Conservation (phyloP, 64 coral and sea anemone species). For the Stichodactyla mertensii region DNA sequence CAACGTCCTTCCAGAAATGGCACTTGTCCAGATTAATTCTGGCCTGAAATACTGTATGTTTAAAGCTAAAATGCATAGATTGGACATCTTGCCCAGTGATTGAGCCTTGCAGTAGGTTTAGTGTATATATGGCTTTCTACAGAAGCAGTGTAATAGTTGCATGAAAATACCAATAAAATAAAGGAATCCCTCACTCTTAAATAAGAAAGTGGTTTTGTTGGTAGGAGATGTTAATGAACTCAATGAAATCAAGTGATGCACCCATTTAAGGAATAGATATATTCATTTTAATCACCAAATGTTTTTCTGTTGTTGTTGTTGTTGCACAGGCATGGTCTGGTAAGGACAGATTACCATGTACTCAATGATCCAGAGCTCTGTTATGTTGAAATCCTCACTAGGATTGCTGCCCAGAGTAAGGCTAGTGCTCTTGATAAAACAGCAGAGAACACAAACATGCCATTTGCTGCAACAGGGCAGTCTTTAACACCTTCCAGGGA, state of each 20-base stretch:
- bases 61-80: too few relatives aligned
- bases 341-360: slow-evolving; percentile 80
- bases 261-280: background rate
- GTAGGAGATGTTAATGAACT: too few relatives aligned
- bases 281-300: background rate
- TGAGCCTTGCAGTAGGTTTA: too few relatives aligned
- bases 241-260: background rate
- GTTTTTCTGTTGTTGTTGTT: background rate
- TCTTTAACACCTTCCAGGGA: background rate
- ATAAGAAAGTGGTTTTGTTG: too few relatives aligned
- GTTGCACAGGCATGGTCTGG: slow-evolving; percentile 65
- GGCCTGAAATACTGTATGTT: too few relatives aligned
- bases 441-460: background rate
- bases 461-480: background rate
- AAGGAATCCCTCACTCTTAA: too few relatives aligned
- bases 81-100: too few relatives aligned
- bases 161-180: too few relatives aligned
- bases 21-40: too few relatives aligned
- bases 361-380: slow-evolving; percentile 73
- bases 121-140: too few relatives aligned
- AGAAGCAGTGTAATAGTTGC: too few relatives aligned
- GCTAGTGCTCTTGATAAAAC: background rate
- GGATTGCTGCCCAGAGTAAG: slow-evolving; percentile 15
- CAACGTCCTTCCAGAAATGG: too few relatives aligned
- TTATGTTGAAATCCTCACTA: slow-evolving; percentile 69